Percentiles rank a stretch among this genome's conserved stretches.
These are phyloP conservation scores for Coregonus ussuriensis DNA, from an alignment of 2,797 vertebrate genomes.

Conservation along the genomic window DNA sequence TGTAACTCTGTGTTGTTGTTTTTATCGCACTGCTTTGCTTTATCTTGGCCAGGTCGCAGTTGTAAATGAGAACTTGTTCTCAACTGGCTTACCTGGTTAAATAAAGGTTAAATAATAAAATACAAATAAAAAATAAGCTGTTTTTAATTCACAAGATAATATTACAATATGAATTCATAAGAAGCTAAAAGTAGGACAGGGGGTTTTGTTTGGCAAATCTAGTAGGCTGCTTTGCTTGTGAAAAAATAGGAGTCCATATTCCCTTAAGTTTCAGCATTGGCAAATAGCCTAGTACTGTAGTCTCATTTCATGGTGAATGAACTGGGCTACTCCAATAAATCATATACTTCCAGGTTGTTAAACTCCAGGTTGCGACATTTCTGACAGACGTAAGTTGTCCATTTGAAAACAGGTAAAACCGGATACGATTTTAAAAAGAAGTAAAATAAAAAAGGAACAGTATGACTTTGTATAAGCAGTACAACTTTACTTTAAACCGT, in stretches of 20 bases:
- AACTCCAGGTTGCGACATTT: background rate
- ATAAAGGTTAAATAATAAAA: too few species aligned
- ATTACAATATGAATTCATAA: background rate
- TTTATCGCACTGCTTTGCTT: too few species aligned
- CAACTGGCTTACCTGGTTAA: too few species aligned
- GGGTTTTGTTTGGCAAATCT: background rate
- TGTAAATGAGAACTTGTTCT: too few species aligned
- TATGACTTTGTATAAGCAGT: background rate
- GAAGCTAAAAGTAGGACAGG: background rate
- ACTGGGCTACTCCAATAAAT: too few species aligned
- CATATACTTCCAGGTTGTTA: too few species aligned
- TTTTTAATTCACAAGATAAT: background rate
- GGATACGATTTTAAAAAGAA: constrained; percentile 37
- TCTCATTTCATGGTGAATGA: too few species aligned
- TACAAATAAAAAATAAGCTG: background rate
- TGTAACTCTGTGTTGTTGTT: too few species aligned
- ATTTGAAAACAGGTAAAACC: constrained; percentile 72
- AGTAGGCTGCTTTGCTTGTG: background rate
- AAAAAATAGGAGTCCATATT: background rate
- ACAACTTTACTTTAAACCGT: background rate
- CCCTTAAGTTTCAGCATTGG: background rate
- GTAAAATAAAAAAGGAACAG: background rate
- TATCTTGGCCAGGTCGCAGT: too few species aligned
- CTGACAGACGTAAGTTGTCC: constrained; percentile 31
- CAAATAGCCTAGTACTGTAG: too few species aligned